These are phyloP conservation scores for Helicoverpa assulta DNA, from an alignment of 2,888 invertebrate species.

Conservation along the genomic window DNA sequence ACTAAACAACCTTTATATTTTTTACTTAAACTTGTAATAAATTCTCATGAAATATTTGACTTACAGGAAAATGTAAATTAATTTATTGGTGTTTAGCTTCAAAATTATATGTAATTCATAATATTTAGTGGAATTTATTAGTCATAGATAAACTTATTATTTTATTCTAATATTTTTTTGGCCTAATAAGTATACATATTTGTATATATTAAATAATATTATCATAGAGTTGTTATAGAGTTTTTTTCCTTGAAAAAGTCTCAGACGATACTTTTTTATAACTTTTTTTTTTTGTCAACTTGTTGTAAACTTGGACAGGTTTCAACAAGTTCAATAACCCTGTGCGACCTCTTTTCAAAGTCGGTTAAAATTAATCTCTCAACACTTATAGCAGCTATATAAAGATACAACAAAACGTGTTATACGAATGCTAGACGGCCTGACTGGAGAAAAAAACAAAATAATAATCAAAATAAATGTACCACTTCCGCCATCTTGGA, in stretches of 20 bases:
- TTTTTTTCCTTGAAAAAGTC: not conserved
- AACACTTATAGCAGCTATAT: conserved; percentile 30
- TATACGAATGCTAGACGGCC: conserved; percentile 31
- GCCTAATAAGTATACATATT: too few relatives aligned
- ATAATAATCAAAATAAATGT: conserved; percentile 76
- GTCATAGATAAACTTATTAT: not conserved
- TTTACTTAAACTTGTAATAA: too few relatives aligned
- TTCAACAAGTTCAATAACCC: conserved; percentile 81
- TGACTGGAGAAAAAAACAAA: conserved; percentile 62
- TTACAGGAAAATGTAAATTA: not conserved
- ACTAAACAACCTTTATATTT: too few relatives aligned
- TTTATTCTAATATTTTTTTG: too few relatives aligned
- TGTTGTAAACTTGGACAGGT: conserved; percentile 70
- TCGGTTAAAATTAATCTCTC: conserved; percentile 28
- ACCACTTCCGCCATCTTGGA: conserved; percentile 83
- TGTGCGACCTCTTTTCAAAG: conserved; percentile 60
- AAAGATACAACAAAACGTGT: conserved; percentile 40
- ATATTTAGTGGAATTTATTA: not conserved
- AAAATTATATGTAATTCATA: not conserved
- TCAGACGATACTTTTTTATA: conserved; percentile 2
- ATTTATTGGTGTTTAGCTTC: not conserved
- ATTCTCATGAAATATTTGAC: too few relatives aligned
- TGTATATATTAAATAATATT: too few relatives aligned
- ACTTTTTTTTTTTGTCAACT: conserved; percentile 27
- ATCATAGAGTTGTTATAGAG: not conserved